A percentile compares a stretch with the other conserved stretches of the same genome.
Conservation (phyloP, 2,888 invertebrate species). For the Drosophila mulleri region DNA sequence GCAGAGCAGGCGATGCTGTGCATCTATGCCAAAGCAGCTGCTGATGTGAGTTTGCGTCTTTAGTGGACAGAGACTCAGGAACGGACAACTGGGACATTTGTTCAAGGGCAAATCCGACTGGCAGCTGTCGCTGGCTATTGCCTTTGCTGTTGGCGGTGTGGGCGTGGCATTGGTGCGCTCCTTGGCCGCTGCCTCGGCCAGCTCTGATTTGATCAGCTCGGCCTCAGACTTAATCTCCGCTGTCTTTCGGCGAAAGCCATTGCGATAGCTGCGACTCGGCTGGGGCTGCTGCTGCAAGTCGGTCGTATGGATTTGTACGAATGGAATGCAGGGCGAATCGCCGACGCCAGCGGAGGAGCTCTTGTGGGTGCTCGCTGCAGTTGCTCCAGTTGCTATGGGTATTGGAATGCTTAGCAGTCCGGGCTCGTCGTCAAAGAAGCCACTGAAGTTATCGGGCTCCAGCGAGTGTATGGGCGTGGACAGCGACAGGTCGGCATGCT, state of each 20-base stretch:
- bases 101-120: slow-evolving; percentile 36
- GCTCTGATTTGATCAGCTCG: slow-evolving; percentile 84
- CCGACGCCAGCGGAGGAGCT: not conserved
- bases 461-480: slow-evolving; percentile 69
- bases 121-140: slow-evolving; percentile 20
- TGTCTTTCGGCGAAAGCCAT: slow-evolving; percentile 78
- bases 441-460: slow-evolving; percentile 65
- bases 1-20: slow-evolving; percentile 86
- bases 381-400: slow-evolving; percentile 9
- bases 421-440: slow-evolving; percentile 69
- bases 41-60: slow-evolving; percentile 55
- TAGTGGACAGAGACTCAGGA: slow-evolving; percentile 73
- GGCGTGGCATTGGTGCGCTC: slow-evolving; percentile 79
- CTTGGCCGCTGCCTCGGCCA: slow-evolving; percentile 72
- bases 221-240: slow-evolving; percentile 84
- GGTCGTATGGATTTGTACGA: slow-evolving; percentile 84
- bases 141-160: slow-evolving; percentile 72
- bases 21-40: slow-evolving; percentile 68
- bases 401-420: slow-evolving; percentile 35
- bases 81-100: slow-evolving; percentile 82
- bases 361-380: slow-evolving; percentile 27
- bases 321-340: slow-evolving; percentile 67
- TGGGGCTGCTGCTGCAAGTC: slow-evolving; percentile 79
- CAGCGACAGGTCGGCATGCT: slow-evolving; percentile 58
- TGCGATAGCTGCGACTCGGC: slow-evolving; percentile 78